Evolutionary conservation across 1,140 invertebrate genomes (phyloP).

Genomic region (Formica selysi): DNA sequence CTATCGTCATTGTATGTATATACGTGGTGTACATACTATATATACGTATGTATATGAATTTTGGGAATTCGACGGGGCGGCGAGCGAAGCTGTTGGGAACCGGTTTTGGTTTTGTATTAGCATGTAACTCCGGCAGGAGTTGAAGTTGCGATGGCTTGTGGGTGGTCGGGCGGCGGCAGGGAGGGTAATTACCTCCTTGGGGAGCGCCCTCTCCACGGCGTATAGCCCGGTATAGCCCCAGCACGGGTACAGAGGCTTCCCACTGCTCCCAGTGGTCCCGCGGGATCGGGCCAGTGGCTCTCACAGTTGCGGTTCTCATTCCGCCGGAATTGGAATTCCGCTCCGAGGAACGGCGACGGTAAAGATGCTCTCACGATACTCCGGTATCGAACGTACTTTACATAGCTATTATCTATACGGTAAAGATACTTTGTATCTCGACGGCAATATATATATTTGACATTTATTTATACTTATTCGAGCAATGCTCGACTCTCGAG

Average conservation of each 20-base stretch:
- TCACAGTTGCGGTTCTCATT: conserved; percentile 82
- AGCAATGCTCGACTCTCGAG: neutral
- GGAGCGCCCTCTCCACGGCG: conserved; percentile 78
- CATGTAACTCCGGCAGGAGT: conserved; percentile 85
- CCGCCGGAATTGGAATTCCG: conserved; percentile 76
- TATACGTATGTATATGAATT: conserved; percentile 67
- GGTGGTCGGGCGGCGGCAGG: conserved; percentile 77
- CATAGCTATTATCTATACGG: neutral
- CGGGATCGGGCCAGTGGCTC: conserved; percentile 80
- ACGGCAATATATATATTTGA: neutral
- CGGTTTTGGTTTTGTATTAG: conserved; percentile 85
- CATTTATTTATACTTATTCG: neutral
- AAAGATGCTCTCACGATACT: conserved; percentile 17
- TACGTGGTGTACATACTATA: neutral
- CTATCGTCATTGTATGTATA: conserved; percentile 27
- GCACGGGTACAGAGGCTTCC: conserved; percentile 81
- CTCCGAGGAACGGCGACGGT: neutral
- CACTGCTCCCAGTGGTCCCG: conserved; percentile 82
- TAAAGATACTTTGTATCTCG: neutral
- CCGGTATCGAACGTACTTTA: conserved; percentile 6
- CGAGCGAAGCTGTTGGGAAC: conserved; percentile 79
- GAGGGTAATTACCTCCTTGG: conserved; percentile 85
- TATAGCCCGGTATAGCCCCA: conserved; percentile 77
- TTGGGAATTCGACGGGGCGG: conserved; percentile 73
- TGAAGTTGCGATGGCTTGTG: conserved; percentile 83